Base-by-base conservation (phyloP, 1,140 invertebrate genomes). In the Plutomurus gul region DNA sequence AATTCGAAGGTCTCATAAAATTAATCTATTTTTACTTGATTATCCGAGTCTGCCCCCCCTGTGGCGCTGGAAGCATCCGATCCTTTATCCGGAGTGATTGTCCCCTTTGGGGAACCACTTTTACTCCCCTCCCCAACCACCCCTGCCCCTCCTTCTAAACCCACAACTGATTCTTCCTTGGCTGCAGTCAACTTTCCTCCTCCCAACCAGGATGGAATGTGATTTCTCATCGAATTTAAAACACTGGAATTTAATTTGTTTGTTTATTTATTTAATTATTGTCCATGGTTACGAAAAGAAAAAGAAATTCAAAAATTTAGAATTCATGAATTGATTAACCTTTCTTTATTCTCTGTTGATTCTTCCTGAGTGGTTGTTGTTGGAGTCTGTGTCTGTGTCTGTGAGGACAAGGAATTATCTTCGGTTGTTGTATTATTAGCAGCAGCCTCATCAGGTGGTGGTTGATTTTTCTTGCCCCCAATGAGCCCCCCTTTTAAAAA, bases 41-140 rank as follows among this genome's bases (percentile, higher is more conserved):
- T 92, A 92, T 85, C 84, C 85, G 93, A 94, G 86, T 95, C 94
- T 18, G 93, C 93, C 77, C 93, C 93, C 60, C 93, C 93, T 81
- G 94, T 95, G 76, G 93, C 93, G 88, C 93, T 95, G 88, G 81
- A 88, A 86, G 87, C 43, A 82, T 86, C 36, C 65, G 77, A 60
- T 25, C 56, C 82, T 47, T 88, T 82, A 65, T 84, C 83, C 49
- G 82, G 78, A 22, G 81, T 77, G 39, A 82, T 81, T 4, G 16
- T 72, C 20, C 71, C 80, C 39, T n/a, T 75, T 22, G 77, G 40
- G 13, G 56, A 20, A 20, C 74, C 30, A 8, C 4, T 30, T 37
- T 10, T 51, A 72, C 87, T 83, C 13, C 87, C 85, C 36, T 84
- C 84, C 20, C 86, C 84, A 70, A 88, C 88, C 37, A 84, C 85